Conservation (phyloP, 2,113 vertebrate species). For the Xenopus borealis region DNA sequence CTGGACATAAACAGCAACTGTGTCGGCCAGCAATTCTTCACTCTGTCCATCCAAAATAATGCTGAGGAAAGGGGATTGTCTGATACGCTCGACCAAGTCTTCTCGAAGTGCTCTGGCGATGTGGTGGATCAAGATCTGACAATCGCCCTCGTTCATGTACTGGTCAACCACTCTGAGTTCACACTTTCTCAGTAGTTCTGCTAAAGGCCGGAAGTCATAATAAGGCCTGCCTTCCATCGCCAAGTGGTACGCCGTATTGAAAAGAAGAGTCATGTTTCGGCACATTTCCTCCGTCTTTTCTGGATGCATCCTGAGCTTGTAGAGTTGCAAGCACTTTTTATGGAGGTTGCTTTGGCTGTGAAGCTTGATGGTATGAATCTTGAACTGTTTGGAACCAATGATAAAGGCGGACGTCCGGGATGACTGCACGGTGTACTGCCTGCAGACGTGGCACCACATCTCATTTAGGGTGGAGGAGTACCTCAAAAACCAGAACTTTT, state of each 20-base stretch:
- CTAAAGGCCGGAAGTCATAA: constrained; percentile 86
- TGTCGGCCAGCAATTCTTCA: constrained; percentile 84
- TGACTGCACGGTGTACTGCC: constrained; percentile 94
- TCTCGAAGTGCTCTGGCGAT: constrained; percentile 84
- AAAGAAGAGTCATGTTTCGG: constrained; percentile 88
- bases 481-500: constrained; percentile 96
- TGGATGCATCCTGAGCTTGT: constrained; percentile 93
- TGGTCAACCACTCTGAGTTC: constrained; percentile 96
- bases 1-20: constrained; percentile 86
- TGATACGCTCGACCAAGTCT: constrained; percentile 87
- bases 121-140: constrained; percentile 89
- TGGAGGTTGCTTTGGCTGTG: constrained; percentile 98
- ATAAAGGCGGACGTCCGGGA: constrained; percentile 95
- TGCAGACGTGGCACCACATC: constrained; percentile 98
- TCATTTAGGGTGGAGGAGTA: constrained; percentile 92
- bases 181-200: constrained; percentile 89
- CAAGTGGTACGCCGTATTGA: constrained; percentile 91
- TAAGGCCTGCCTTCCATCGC: constrained; percentile 87
- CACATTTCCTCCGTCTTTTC: constrained; percentile 98
- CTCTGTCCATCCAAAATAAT: constrained; percentile 91
- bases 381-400: constrained; percentile 95
- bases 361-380: constrained; percentile 97
- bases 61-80: constrained; percentile 87
- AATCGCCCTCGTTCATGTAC: constrained; percentile 94
- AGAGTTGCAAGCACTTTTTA: constrained; percentile 97